These are phyloP conservation scores for Drosophila emarginata DNA, from an alignment of 2,888 invertebrate species.

Conservation along the genomic window DNA sequence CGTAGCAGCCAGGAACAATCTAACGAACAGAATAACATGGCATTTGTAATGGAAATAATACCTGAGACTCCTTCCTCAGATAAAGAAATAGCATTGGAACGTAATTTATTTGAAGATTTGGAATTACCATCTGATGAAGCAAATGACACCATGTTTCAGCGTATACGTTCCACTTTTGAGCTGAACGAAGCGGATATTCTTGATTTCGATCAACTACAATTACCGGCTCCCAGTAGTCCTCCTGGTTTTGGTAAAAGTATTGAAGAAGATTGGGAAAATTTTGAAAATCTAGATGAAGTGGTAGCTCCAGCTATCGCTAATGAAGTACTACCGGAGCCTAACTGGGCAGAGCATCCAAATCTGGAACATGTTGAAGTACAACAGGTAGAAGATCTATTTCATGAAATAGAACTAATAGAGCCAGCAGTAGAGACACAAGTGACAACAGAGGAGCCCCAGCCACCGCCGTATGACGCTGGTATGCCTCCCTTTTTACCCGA, in stretches of 20 bases:
- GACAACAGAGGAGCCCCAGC: conserved; percentile 19
- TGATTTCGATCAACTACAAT: conserved; percentile 41
- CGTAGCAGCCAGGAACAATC: background rate
- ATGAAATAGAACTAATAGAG: conserved; percentile 48
- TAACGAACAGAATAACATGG: conserved; percentile 24
- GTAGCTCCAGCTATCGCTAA: conserved; percentile 40
- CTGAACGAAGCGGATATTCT: conserved; percentile 74
- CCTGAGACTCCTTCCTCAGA: conserved; percentile 52
- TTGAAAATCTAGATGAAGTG: conserved; percentile 60
- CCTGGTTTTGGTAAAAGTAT: conserved; percentile 76
- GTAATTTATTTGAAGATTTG: conserved; percentile 50
- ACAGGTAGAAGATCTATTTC: conserved; percentile 44
- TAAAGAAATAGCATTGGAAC: conserved; percentile 11
- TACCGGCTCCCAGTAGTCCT: conserved; percentile 37
- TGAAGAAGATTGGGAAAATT: conserved; percentile 76
- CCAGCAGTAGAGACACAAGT: conserved; percentile 11
- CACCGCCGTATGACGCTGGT: conserved; percentile 55
- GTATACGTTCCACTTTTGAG: conserved; percentile 69
- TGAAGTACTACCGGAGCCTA: conserved; percentile 36
- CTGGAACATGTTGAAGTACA: conserved; percentile 35
- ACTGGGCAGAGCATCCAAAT: background rate
- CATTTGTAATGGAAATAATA: conserved; percentile 63
- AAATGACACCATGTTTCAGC: conserved; percentile 61
- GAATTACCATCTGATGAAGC: conserved; percentile 39
- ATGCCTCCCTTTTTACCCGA: conserved; percentile 51